Evolutionary conservation across 2,888 invertebrate genomes (phyloP), one percentile per base, ranked within the genome.

Genomic region (Folsomia candida): DNA sequence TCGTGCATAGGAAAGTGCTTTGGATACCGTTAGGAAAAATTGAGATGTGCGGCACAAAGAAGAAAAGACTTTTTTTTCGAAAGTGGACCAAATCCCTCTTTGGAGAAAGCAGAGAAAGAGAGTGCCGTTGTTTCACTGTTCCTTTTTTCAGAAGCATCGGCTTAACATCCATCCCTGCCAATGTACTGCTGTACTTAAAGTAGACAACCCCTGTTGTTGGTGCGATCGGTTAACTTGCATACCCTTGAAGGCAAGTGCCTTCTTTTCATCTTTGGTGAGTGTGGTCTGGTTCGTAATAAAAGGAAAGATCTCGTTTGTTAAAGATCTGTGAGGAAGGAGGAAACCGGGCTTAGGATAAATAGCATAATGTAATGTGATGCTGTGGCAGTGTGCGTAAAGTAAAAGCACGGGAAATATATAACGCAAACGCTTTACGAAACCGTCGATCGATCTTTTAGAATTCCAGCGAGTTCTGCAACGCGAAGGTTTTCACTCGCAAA

Each of bases 51-150:
- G n/a, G 28, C 28, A 26, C 27, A 61, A 61, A 61, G 29, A 61
- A 61, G n/a, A 61, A 61, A 61, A 28, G n/a, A n/a, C 27, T n/a
- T 64, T 37, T 37, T 64, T 47, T n/a, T n/a, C n/a, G 25, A 64
- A 64, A 64, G 25, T 51, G 63, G 63, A 47, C 63, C 37, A 51
- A 64, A 64, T 64, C 63, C 63, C 51, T 22, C 22, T 64, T 64
- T 54, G 54, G 54, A 54, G 20, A 54, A 54, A 54, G 54, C n/a
- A n/a, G n/a, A n/a, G 37, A 14, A 14, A 37, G 37, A 37, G 14
- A 37, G 37, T 37, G 14, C n/a, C 14, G 37, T 37, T 37, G 37
- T 37, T 14, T 37, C 14, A 37, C 37, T 37, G n/a, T n/a, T 14
- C 6, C 37, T 37, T 37, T 37, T 37, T 14, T 37, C 37, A 37